Conservation (phyloP, 2,888 invertebrate genomes). For the Agonopterix alstromeriana region DNA sequence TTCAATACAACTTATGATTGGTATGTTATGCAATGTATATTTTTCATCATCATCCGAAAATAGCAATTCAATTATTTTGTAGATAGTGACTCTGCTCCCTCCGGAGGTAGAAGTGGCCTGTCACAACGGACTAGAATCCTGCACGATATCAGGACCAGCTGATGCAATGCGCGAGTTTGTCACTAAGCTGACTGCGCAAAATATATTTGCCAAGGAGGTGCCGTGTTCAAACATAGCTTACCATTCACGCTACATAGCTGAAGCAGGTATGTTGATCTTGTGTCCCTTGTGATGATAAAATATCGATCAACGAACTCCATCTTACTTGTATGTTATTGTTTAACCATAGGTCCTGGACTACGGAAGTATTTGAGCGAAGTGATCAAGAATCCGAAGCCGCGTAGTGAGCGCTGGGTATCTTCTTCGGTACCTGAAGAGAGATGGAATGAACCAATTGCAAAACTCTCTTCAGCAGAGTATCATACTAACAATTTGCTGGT, state of each 20-base stretch:
- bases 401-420: slow-evolving; percentile 88
- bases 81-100: slow-evolving; percentile 43
- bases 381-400: slow-evolving; percentile 78
- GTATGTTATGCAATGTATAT: background rate
- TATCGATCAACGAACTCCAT: too few relatives aligned
- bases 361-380: slow-evolving; percentile 76
- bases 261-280: slow-evolving; percentile 42
- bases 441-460: slow-evolving; percentile 36
- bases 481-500: slow-evolving; percentile 87
- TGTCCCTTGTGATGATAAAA: too few relatives aligned
- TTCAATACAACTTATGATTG: too few relatives aligned
- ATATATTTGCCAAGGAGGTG: slow-evolving; percentile 18
- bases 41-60: too few relatives aligned
- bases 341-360: slow-evolving; percentile 47
- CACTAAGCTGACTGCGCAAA: slow-evolving; percentile 28
- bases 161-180: slow-evolving; percentile 73
- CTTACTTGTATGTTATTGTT: too few relatives aligned
- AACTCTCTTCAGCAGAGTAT: slow-evolving; percentile 87
- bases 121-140: slow-evolving; percentile 83
- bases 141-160: slow-evolving; percentile 82
- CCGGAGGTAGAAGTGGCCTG: slow-evolving; percentile 81
- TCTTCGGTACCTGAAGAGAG: slow-evolving; percentile 82
- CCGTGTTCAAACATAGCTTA: slow-evolving; percentile 86
- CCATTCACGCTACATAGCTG: slow-evolving; percentile 84
- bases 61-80: background rate